Evolutionary conservation across 1,140 invertebrate genomes (phyloP), one percentile per base, ranked within the genome.

Genomic region (Patella vulgata): DNA sequence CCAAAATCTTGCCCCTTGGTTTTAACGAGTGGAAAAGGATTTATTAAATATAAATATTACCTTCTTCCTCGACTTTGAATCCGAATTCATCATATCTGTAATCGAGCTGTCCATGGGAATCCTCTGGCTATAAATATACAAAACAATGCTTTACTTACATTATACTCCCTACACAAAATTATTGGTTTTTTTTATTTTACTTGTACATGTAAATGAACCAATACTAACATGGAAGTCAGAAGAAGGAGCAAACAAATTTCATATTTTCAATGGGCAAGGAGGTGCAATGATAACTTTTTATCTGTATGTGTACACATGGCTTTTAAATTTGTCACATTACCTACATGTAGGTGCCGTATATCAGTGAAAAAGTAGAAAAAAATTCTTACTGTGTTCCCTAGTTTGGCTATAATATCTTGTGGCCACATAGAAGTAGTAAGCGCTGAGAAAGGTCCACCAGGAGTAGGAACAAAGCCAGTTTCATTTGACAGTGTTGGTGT

Each of bases 51-150:
- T n/a, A n/a, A n/a, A n/a, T n/a, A n/a, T 54, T 68, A 77, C 83
- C 82, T 87, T 97, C 95, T 85, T 97, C 93, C 78, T 97, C 94
- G 0, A 98, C 91, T 77, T 95, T 91, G 86, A 98, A 99, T 0
- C 97, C 97, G 88, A 99, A 98, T 86, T 99, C 96, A 87, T 99
- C 96, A 87, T 97, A 98, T 71, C 93, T 90, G 75, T 83, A 85
- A 68, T 87, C 86, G 33, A 85, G 69, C 60, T 85, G 83, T 25
- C 81, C 85, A 71, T 81, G 81, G 23, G 74, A 77, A 74, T 85
- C 85, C 70, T 70, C 68, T 25, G 84, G 84, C 83, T 85, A 62
- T 36, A 74, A 68, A 68, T 25, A 57, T 42, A 61, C 39, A 58
- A 25, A 14, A 59, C 48, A 53, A 31, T 23, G n/a, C n/a, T n/a